These are phyloP conservation scores for Drosophila glabriapex DNA, from an alignment of 2,888 invertebrate species.

Conservation along the genomic window DNA sequence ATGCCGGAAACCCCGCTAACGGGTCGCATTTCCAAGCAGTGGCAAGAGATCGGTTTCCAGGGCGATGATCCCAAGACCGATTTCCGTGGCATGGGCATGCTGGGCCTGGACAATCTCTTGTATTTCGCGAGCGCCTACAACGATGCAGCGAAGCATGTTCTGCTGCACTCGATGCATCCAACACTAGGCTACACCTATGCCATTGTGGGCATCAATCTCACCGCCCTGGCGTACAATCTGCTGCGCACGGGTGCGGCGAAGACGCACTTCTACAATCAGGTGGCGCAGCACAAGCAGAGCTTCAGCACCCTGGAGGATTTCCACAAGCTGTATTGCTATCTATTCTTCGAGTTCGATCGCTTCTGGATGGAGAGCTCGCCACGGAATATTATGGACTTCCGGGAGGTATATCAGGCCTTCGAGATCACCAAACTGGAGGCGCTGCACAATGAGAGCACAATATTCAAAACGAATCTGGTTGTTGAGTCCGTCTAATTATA, in stretches of 20 bases:
- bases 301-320: conserved; percentile 91
- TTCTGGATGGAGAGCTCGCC: conserved; percentile 97
- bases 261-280: conserved; percentile 94
- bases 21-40: conserved; percentile 93
- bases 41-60: conserved; percentile 98
- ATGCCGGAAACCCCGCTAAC: conserved; percentile 91
- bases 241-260: conserved; percentile 93
- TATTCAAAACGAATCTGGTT: conserved; percentile 92
- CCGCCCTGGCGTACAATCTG: conserved; percentile 94
- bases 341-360: conserved; percentile 97
- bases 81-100: conserved; percentile 98
- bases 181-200: conserved; percentile 94
- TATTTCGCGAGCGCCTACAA: conserved; percentile 94
- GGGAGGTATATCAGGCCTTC: conserved; percentile 93
- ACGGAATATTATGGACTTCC: conserved; percentile 97
- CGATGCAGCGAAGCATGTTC: conserved; percentile 91
- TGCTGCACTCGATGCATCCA: conserved; percentile 95
- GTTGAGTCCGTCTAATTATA: conserved; percentile 89
- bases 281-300: conserved; percentile 86
- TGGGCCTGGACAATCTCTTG: conserved; percentile 96
- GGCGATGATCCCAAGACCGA: conserved; percentile 99
- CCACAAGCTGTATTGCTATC: conserved; percentile 96
- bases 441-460: conserved; percentile 89
- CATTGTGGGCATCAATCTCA: conserved; percentile 97
- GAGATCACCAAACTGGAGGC: conserved; percentile 90